Percentiles rank a stretch among this genome's conserved stretches.
These are phyloP conservation scores for Agrotis clavis DNA, from an alignment of 2,888 invertebrate species.

Conservation along the genomic window DNA sequence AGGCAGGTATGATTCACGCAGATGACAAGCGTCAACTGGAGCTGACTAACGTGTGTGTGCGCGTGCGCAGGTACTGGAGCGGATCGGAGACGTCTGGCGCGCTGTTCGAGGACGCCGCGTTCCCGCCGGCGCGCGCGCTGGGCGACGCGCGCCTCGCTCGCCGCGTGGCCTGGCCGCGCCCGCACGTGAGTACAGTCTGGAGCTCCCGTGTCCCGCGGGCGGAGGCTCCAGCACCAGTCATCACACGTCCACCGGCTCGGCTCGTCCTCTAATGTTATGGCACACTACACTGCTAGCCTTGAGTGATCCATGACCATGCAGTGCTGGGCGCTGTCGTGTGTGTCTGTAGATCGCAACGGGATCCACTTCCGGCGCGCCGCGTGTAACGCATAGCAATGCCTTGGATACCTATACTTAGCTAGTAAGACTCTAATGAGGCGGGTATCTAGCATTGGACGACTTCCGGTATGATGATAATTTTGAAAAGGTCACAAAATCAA, in stretches of 20 bases:
- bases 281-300: neutral
- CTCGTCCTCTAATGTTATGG: neutral
- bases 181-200: slow-evolving; percentile 89
- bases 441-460: neutral
- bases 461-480: neutral
- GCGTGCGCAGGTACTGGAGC: slow-evolving; percentile 69
- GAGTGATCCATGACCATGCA: neutral
- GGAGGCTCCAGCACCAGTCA: too few relatives aligned
- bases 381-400: neutral
- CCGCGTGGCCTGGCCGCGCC: slow-evolving; percentile 92
- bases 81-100: slow-evolving; percentile 82
- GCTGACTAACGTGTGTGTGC: neutral
- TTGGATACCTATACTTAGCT: neutral
- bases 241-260: too few relatives aligned
- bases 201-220: too few relatives aligned
- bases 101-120: slow-evolving; percentile 81
- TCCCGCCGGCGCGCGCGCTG: slow-evolving; percentile 70
- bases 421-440: neutral
- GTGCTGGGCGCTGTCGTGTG: neutral
- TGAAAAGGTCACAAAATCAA: neutral
- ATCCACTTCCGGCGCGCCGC: slow-evolving; percentile 22
- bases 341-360: slow-evolving; percentile 28
- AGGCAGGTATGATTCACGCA: neutral
- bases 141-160: slow-evolving; percentile 88
- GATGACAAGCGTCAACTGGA: neutral